A percentile compares a stretch with the other conserved stretches of the same genome.
Evolutionary conservation across 2,888 invertebrate genomes (phyloP).

Genomic region (Machimus rusticus): DNA sequence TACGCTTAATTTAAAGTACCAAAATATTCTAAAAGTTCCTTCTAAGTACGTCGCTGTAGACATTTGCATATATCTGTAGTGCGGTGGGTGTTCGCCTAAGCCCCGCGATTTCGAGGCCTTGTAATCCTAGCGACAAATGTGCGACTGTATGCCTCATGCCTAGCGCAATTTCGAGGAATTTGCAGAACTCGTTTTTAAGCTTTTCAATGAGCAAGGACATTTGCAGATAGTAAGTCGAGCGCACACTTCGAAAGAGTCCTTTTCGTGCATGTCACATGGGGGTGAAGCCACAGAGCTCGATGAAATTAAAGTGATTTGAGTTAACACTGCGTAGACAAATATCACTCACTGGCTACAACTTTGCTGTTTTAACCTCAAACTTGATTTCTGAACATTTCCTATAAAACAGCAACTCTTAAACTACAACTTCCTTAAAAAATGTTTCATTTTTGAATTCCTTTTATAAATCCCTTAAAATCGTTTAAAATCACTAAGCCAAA

Average conservation of each 20-base stretch:
- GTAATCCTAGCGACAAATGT: constrained; percentile 44
- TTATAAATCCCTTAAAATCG: too few species aligned
- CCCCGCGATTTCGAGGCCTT: constrained; percentile 17
- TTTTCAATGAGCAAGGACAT: constrained; percentile 43
- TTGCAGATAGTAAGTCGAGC: constrained; percentile 23
- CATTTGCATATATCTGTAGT: not conserved
- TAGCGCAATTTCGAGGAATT: constrained; percentile 41
- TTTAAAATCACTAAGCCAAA: too few species aligned
- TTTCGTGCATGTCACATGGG: not conserved
- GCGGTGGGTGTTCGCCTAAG: not conserved
- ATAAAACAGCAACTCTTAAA: too few species aligned
- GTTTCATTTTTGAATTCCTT: too few species aligned
- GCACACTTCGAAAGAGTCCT: not conserved
- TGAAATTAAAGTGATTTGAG: constrained; percentile 44
- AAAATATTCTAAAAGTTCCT: constrained; percentile 47
- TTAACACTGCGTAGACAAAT: not conserved
- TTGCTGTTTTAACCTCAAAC: not conserved
- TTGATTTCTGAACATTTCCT: too few species aligned
- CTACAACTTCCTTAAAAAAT: too few species aligned
- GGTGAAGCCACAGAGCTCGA: constrained; percentile 32
- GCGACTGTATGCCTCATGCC: constrained; percentile 35
- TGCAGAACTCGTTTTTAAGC: constrained; percentile 42
- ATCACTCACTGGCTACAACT: not conserved
- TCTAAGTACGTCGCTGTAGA: not conserved
- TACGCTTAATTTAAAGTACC: constrained; percentile 48